These are phyloP conservation scores for Oligia strigilis DNA, from an alignment of 2,888 invertebrate genomes.

Conservation along the genomic window DNA sequence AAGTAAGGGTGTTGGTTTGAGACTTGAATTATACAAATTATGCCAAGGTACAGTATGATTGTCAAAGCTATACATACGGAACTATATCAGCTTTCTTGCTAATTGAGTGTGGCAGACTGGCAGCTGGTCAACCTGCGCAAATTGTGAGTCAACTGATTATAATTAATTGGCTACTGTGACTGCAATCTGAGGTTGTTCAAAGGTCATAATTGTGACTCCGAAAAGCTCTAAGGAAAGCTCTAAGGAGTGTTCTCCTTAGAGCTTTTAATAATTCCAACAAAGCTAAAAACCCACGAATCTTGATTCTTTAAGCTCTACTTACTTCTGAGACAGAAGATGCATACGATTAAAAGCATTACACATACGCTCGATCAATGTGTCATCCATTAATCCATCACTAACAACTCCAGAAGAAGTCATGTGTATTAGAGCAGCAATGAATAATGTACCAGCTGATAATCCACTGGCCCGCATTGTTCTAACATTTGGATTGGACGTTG, in stretches of 20 bases:
- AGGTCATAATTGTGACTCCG: slow-evolving; percentile 25
- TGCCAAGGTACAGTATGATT: not conserved
- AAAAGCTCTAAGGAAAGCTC: no score
- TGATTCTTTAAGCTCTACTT: slow-evolving; percentile 13
- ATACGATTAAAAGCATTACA: slow-evolving; percentile 28
- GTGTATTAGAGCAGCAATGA: slow-evolving; percentile 41
- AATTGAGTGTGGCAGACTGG: slow-evolving; percentile 43
- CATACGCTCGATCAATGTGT: not conserved
- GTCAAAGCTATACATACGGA: slow-evolving; percentile 12
- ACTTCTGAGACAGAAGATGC: not conserved
- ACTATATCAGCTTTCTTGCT: slow-evolving; percentile 37
- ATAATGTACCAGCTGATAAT: slow-evolving; percentile 34
- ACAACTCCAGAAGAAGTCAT: not conserved
- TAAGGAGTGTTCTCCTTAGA: no score
- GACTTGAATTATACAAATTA: not conserved
- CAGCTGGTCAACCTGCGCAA: slow-evolving; percentile 60
- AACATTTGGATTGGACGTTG: slow-evolving; percentile 29
- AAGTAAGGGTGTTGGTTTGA: not conserved
- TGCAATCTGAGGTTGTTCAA: slow-evolving; percentile 51
- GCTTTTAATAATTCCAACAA: not conserved
- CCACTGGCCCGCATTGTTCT: slow-evolving; percentile 20
- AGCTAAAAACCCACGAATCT: not conserved
- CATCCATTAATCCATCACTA: slow-evolving; percentile 12
- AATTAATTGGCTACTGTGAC: slow-evolving; percentile 55
- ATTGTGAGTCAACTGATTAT: slow-evolving; percentile 57